A percentile compares a stretch with the other conserved stretches of the same genome.
phyloP scores from a whole-genome alignment of 2,888 invertebrate genomes.

The Deroplatys truncata region DNA sequence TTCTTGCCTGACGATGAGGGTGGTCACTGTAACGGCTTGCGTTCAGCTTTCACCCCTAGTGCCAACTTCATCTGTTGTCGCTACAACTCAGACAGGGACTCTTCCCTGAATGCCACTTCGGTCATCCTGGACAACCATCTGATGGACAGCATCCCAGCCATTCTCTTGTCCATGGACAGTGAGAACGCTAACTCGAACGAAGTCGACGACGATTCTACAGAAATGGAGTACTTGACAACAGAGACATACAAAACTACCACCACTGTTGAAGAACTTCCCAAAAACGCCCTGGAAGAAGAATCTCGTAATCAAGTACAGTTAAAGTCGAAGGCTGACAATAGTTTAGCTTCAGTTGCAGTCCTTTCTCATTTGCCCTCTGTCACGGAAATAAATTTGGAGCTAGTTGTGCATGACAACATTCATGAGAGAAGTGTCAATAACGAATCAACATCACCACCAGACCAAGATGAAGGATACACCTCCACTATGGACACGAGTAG shows the following conservation, averaged over 20 bases:
- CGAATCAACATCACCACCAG: background rate
- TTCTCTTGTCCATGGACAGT: background rate
- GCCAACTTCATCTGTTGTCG: constrained; percentile 44
- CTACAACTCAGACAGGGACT: constrained; percentile 22
- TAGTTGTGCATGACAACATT: background rate
- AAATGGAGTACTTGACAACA: background rate
- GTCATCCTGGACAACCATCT: background rate
- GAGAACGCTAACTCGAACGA: no score
- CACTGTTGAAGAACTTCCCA: background rate
- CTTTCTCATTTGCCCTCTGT: background rate
- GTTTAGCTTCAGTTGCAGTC: background rate
- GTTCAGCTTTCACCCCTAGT: constrained; percentile 41
- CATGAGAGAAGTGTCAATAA: no score
- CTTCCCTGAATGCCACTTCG: background rate
- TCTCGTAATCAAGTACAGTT: background rate
- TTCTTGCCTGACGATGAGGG: constrained; percentile 39
- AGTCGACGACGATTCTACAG: no score
- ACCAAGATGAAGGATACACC: background rate
- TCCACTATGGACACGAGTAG: background rate
- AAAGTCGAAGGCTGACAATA: no score
- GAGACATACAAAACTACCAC: no score
- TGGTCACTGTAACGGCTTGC: constrained; percentile 44
- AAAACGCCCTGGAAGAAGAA: background rate
- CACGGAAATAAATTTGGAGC: background rate
- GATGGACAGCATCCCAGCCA: background rate